Evolutionary conservation across 1,140 invertebrate genomes (phyloP), one percentile per base, ranked within the genome.

Genomic region (Frieseomelitta varia): DNA sequence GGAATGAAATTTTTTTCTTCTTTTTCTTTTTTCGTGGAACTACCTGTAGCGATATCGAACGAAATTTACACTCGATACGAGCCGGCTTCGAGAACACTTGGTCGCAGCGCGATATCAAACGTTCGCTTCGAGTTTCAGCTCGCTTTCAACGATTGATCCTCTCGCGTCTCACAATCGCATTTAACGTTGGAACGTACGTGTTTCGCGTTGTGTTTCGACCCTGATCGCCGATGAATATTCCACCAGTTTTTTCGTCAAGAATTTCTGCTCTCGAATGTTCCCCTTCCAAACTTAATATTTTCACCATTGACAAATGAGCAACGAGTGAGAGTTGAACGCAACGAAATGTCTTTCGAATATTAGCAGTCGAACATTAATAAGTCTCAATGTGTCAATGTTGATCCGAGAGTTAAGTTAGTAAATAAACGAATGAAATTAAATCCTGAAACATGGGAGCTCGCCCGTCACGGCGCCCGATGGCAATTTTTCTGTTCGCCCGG

Each of bases 221-320:
- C 71, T 84, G 86, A 86, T 87, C 79, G 85, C 47, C 74, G 65
- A 73, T 87, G 86, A 87, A 87, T 87, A 87, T 78, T 87, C 87
- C 34, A 39, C 2, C 34, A 39, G n/a, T 39, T 39, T 39, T 39
- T 30, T 39, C 21, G 56, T 24, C 63, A 34, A 8, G 34, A 34
- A 34, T 19, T 61, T 3, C 47, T 55, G 69, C 8, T n/a, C 19
- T 39, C 10, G 27, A 27, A 74, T 81, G n/a, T n/a, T n/a, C n/a
- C n/a, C n/a, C n/a, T n/a, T n/a, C n/a, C n/a, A n/a, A n/a, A n/a
- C n/a, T n/a, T n/a, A n/a, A n/a, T n/a, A n/a, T n/a, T 39, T 39
- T 39, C 6, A 39, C 39, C 39, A 39, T 39, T 6, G 39, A 39
- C 4, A 0, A 39, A 39, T 6, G 39, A 39, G 2, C 39, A 39